Conservation (phyloP, 2,113 vertebrate genomes). For the Antigone vipio region DNA sequence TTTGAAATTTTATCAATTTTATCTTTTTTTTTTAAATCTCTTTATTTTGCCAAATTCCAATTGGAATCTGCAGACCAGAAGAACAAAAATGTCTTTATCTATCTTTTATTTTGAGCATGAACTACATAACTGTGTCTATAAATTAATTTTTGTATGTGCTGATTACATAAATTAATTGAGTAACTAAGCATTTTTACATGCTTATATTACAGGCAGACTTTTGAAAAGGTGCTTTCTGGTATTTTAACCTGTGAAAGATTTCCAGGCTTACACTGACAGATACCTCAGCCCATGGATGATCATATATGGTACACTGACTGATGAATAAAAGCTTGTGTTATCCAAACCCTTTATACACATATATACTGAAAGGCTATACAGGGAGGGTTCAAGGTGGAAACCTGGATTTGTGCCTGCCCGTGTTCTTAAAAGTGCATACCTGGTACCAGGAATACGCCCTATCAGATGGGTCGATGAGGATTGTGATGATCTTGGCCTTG, state of each 20-base stretch:
- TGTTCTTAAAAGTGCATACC: slow-evolving; percentile 67
- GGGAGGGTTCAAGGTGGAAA: background rate
- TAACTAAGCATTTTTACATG: background rate
- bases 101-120: background rate
- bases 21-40: background rate
- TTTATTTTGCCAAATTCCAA: background rate
- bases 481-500: slow-evolving; percentile 95
- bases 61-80: background rate
- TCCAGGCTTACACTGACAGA: background rate
- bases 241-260: background rate
- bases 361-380: background rate
- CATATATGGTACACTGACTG: background rate
- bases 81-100: background rate
- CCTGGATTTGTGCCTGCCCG: background rate
- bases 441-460: slow-evolving; percentile 97
- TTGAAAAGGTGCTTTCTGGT: background rate
- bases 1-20: background rate
- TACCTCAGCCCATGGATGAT: background rate
- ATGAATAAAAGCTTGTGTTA: background rate
- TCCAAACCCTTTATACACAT: background rate
- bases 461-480: slow-evolving; percentile 95
- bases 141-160: background rate
- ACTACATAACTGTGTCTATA: background rate
- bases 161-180: background rate
- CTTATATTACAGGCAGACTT: background rate